Evolutionary conservation across 2,113 vertebrate genomes (phyloP), one percentile per base, ranked within the genome.

Genomic region (Pavo muticus): DNA sequence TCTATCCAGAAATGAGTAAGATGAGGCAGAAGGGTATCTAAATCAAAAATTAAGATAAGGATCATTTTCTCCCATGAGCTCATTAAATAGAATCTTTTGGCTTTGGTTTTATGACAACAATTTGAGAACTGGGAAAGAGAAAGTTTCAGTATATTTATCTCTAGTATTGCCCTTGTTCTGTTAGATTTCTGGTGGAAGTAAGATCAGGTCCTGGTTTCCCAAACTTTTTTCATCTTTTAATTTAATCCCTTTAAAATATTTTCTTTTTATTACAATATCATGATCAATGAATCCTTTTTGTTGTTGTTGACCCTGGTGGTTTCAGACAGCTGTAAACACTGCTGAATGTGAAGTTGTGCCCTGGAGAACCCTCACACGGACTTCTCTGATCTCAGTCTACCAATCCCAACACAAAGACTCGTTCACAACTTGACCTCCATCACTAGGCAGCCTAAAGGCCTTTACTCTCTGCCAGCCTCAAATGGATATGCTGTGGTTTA

Each of bases 61-160:
- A 48, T 40, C 81, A 63, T 79, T 92, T 95, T 93, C n/a, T 96
- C 63, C 86, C 80, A 91, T 93, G 92, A 92, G 67, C 73, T 96
- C 86, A 87, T 89, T 82, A 91, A 93, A 92, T 47, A 79, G 39
- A 29, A 87, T 88, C 64, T 87, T 88, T 76, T 91, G 42, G 70
- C 56, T 94, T n/a, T 14, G 42, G 44, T 54, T 82, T 0, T 65
- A 72, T 56, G 84, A 72, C 32, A 57, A 39, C 37, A 84, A 64
- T 23, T 75, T 94, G 80, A 92, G 44, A 86, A 48, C n/a, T 60
- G 77, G 27, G 60, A 81, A 93, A 86, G 39, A 37, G 25, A 70
- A 3, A 65, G 27, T 61, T 79, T 81, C 42, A 73, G 40, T 71
- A 82, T 17, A 32, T 71, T 87, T 63, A 54, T 79, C 25, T 3